Evolutionary conservation across 2,113 vertebrate genomes (phyloP).

Genomic region (Zapus hudsonius): DNA sequence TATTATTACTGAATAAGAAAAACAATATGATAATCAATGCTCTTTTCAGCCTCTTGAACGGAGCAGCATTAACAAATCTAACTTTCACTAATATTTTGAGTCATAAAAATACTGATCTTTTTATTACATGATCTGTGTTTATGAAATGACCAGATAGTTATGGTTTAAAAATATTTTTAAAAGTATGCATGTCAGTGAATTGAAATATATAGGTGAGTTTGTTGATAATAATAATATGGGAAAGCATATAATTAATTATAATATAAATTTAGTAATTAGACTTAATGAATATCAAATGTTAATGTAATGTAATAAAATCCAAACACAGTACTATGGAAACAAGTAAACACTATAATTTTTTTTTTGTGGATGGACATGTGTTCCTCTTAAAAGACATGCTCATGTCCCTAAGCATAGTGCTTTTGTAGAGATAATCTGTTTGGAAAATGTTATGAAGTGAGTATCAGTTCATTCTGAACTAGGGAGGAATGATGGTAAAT

Average conservation of each 20-base stretch:
- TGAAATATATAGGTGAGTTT: background rate
- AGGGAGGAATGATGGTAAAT: too few relatives aligned
- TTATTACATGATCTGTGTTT: background rate
- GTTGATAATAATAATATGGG: background rate
- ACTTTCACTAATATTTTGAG: conserved; percentile 29
- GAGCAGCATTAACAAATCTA: background rate
- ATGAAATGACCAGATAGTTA: background rate
- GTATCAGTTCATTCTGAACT: background rate
- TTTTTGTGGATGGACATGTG: background rate
- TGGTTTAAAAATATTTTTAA: background rate
- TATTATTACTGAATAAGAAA: background rate
- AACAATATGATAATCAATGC: background rate
- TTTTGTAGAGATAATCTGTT: background rate
- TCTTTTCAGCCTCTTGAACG: background rate
- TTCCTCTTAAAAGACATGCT: background rate
- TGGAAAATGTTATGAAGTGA: background rate
- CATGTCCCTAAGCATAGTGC: background rate
- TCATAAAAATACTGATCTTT: background rate
- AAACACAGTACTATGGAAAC: background rate
- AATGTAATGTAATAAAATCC: background rate
- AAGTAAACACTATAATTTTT: background rate
- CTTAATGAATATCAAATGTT: background rate
- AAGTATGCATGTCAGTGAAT: background rate
- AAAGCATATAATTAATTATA: background rate
- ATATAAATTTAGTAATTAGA: background rate